A percentile compares a stretch with the other conserved stretches of the same genome.
Evolutionary conservation across 2,113 vertebrate species (phyloP).

Genomic region (Notothenia coriiceps): DNA sequence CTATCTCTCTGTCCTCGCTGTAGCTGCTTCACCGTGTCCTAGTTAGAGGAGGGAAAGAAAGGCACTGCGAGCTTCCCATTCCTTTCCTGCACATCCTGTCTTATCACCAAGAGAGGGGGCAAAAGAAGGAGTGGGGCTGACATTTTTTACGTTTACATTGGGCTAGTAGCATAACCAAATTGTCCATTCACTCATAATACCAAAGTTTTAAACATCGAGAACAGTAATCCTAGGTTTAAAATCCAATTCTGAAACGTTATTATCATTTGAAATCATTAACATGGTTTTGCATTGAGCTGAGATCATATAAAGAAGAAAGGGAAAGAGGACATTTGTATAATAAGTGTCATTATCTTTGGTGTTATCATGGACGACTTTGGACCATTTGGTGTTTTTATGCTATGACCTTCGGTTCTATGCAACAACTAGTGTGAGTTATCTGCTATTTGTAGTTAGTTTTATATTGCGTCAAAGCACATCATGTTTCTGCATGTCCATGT

Average conservation of each 20-base stretch:
- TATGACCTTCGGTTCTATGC: not conserved
- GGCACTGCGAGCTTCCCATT: not conserved
- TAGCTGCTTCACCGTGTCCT: conserved; percentile 33
- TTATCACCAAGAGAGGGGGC: conserved; percentile 29
- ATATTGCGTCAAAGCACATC: not conserved
- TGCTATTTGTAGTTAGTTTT: not conserved
- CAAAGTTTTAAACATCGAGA: not conserved
- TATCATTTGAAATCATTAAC: not conserved
- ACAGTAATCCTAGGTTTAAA: not conserved
- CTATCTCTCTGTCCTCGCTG: conserved; percentile 18
- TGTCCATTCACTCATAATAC: not conserved
- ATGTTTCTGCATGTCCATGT: not conserved
- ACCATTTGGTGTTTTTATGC: not conserved
- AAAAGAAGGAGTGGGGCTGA: not conserved
- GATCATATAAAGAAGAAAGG: not conserved
- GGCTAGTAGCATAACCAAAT: not conserved
- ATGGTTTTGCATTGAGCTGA: not conserved
- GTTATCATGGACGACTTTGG: not conserved
- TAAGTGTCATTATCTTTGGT: no score
- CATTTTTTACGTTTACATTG: conserved; percentile 2
- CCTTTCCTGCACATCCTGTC: conserved; percentile 11
- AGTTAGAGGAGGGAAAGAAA: conserved; percentile 35
- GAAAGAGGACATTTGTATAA: not conserved
- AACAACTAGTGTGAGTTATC: not conserved
- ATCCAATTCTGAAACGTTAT: not conserved